A percentile compares a stretch with the other conserved stretches of the same genome.
These are phyloP conservation scores for Percopsis omiscomaycus DNA, from an alignment of 2,797 vertebrate genomes.

Conservation along the genomic window DNA sequence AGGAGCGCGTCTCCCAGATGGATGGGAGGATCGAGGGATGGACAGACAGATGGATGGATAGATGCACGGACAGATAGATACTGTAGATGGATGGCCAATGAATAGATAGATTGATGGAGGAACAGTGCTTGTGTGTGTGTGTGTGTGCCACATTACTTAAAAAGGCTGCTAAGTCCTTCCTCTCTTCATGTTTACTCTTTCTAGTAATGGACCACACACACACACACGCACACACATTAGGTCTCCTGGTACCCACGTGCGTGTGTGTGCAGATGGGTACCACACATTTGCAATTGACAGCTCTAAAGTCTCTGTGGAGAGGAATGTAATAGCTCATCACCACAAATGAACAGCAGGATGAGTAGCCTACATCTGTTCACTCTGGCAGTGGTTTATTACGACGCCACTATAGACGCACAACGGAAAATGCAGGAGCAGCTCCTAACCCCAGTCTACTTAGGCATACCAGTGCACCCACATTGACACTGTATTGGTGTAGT, in stretches of 20 bases:
- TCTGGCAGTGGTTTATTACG: too few species aligned
- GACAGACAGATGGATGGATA: slow-evolving; percentile 11
- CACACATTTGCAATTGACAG: too few species aligned
- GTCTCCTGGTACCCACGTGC: background rate
- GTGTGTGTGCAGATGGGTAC: background rate
- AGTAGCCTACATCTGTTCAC: too few species aligned
- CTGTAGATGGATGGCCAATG: slow-evolving; percentile 6
- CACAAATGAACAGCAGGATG: background rate
- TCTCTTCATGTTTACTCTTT: slow-evolving; percentile 33
- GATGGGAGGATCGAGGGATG: slow-evolving; percentile 10
- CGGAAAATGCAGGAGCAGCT: too few species aligned
- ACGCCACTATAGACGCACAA: too few species aligned
- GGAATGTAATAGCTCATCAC: background rate
- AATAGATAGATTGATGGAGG: background rate
- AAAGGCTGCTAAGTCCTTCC: slow-evolving; percentile 50
- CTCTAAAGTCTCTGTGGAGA: slow-evolving; percentile 3
- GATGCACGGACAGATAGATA: slow-evolving; percentile 1
- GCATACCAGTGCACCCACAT: too few species aligned
- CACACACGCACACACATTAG: slow-evolving; percentile 1
- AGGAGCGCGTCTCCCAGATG: slow-evolving; percentile 53
- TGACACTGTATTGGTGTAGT: too few species aligned
- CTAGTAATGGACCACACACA: slow-evolving; percentile 30
- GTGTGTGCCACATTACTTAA: slow-evolving; percentile 23
- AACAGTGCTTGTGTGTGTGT: slow-evolving; percentile 7
- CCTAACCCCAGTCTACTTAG: too few species aligned